Conservation (phyloP, 2,797 vertebrate species). For the Malacoraja senta region DNA sequence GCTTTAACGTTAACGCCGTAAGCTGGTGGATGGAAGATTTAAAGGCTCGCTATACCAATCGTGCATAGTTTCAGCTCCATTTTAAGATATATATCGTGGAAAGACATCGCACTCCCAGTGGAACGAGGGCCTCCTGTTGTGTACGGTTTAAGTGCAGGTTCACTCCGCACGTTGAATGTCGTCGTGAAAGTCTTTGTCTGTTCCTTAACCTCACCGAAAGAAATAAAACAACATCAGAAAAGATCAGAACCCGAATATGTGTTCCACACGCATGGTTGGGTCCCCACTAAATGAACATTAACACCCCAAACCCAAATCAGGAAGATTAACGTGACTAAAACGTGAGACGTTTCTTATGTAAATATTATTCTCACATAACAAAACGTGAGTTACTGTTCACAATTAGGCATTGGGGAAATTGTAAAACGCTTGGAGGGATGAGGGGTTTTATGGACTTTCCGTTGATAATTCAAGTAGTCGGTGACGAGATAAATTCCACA, state of each 20-base stretch:
- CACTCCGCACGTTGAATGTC: neutral
- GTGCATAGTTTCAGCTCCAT: neutral
- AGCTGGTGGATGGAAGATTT: neutral
- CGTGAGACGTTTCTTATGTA: too few species aligned
- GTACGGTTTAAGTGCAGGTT: conserved; percentile 7
- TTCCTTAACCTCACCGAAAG: neutral
- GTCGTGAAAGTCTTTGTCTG: neutral
- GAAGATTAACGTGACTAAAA: neutral
- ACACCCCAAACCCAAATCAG: neutral
- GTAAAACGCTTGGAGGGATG: neutral
- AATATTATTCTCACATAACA: neutral
- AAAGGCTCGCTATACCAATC: neutral
- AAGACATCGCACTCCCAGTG: neutral
- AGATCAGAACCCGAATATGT: neutral
- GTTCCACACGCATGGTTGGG: neutral
- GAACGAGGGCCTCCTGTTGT: neutral
- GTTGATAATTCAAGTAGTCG: conserved; percentile 41
- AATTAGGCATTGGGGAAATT: neutral
- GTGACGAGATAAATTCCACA: conserved; percentile 46
- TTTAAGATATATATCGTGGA: neutral
- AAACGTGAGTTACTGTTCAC: neutral
- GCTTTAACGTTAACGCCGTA: neutral
- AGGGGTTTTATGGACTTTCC: neutral
- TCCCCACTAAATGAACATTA: neutral
- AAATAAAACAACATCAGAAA: neutral